phyloP scores from a whole-genome alignment of 2,888 invertebrate genomes.

The Ellobium chinense region DNA sequence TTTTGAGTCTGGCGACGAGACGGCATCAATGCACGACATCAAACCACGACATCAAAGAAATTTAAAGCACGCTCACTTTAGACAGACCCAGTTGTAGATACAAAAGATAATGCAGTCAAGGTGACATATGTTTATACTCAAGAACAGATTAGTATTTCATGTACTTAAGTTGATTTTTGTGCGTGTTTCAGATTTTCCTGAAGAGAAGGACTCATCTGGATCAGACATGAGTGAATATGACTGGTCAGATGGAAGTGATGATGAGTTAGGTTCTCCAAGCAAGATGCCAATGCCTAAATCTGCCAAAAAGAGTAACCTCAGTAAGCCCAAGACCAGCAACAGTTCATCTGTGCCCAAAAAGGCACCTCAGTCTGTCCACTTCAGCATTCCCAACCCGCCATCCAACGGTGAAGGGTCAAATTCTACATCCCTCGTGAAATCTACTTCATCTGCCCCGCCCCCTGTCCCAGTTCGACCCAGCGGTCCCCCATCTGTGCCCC shows the following conservation, averaged over 20 bases:
- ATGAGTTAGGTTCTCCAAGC: slow-evolving; percentile 57
- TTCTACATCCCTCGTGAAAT: background rate
- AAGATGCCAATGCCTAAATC: slow-evolving; percentile 48
- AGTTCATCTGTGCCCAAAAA: background rate
- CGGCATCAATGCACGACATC: too few relatives aligned
- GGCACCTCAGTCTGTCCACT: slow-evolving; percentile 13
- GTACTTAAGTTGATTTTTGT: too few relatives aligned
- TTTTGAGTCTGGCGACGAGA: too few relatives aligned
- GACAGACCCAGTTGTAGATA: too few relatives aligned
- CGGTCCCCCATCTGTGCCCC: background rate
- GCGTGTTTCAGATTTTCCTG: slow-evolving; percentile 84
- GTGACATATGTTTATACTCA: too few relatives aligned
- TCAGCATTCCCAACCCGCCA: slow-evolving; percentile 6
- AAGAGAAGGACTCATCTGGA: slow-evolving; percentile 86
- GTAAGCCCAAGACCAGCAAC: background rate
- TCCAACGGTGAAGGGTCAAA: background rate
- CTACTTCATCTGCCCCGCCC: background rate
- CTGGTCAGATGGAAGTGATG: slow-evolving; percentile 82
- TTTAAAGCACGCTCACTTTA: too few relatives aligned
- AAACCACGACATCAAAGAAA: too few relatives aligned
- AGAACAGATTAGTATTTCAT: too few relatives aligned
- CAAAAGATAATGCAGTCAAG: too few relatives aligned
- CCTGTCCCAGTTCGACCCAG: background rate
- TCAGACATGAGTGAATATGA: slow-evolving; percentile 89
- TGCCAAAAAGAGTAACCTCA: slow-evolving; percentile 35